These are phyloP conservation scores for Meloidogyne chitwoodi DNA, from an alignment of 1,140 invertebrate species.

Conservation along the genomic window DNA sequence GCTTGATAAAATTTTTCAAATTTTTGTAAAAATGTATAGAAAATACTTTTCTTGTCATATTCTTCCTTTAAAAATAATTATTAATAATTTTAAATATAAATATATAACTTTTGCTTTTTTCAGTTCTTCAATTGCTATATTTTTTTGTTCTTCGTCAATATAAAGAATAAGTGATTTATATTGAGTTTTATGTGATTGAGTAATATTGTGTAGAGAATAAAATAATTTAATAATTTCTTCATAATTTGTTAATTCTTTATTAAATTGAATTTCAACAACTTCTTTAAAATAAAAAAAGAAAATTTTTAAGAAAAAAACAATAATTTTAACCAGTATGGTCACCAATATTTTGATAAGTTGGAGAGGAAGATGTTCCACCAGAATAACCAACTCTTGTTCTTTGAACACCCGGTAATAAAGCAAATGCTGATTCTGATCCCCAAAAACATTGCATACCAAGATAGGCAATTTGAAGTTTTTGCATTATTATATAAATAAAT, in stretches of 20 bases:
- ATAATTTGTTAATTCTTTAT: constrained; percentile 74
- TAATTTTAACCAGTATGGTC: constrained; percentile 69
- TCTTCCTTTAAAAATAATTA: constrained; percentile 24
- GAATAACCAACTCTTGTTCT: constrained; percentile 89
- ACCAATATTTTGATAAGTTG: constrained; percentile 72
- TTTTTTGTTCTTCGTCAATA: constrained; percentile 79
- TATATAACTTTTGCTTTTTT: constrained; percentile 46
- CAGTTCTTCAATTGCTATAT: constrained; percentile 71
- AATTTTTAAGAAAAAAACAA: not conserved
- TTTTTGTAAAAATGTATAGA: constrained; percentile 52
- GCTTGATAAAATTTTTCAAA: constrained; percentile 56
- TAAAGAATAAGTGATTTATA: constrained; percentile 89
- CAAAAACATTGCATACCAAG: constrained; percentile 96
- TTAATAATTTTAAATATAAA: not conserved
- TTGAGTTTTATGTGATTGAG: constrained; percentile 75
- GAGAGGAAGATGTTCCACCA: constrained; percentile 75
- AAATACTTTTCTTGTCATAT: constrained; percentile 15
- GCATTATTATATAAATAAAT: not conserved
- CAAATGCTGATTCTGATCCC: constrained; percentile 84
- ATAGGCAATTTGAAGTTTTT: constrained; percentile 68
- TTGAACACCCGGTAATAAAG: constrained; percentile 76
- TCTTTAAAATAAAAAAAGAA: constrained; percentile 65
- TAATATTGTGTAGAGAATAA: constrained; percentile 86
- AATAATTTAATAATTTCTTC: constrained; percentile 75
- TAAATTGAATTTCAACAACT: constrained; percentile 82